Evolutionary conservation across 1,140 invertebrate species (phyloP), one percentile per base, ranked within the genome.

Genomic region (Paraescarpia echinospica): DNA sequence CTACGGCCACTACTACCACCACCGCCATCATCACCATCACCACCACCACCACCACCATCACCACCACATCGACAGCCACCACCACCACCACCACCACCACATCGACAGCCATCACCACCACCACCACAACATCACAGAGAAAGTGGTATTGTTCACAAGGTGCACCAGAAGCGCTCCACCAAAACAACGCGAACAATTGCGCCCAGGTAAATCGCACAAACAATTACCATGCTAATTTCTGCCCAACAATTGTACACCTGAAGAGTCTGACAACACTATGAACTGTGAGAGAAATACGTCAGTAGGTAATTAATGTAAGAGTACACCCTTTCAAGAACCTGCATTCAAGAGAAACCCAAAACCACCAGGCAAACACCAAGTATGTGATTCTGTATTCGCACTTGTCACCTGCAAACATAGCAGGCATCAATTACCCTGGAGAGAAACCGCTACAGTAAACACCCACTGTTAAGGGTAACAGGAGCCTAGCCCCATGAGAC

Each of bases 181-280:
- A 77, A 77, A 77, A 77, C 59, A 77, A 77, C 59, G 4, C 59
- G 27, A 77, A 77, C 59, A 31, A 77, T 77, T 18, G 27, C 22
- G 27, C 2, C 59, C 59, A 77, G 59, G 59, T 77, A 77, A 27
- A 77, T 77, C 59, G 22, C 59, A 77, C 59, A 77, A 12, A 77
- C 59, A 77, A 77, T 77, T 77, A 77, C 59, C 59, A 77, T 77
- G 59, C 59, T 77, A 77, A 77, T 77, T 77, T 77, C 59, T 77
- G 59, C 59, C 59, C 12, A 77, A 77, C 59, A 77, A 77, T 5
- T 77, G 59, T 77, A 77, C 59, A 27, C 9, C 59, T 77, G 22
- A 77, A 77, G 22, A 22, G 22, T 2, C 59, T 77, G 27, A 77
- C 59, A 77, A 18, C 59, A 31, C 12, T 2, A 27, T 27, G 22